A percentile compares a stretch with the other conserved stretches of the same genome.
phyloP scores from a whole-genome alignment of 2,888 invertebrate species.

The Ophonus ardosiacus region DNA sequence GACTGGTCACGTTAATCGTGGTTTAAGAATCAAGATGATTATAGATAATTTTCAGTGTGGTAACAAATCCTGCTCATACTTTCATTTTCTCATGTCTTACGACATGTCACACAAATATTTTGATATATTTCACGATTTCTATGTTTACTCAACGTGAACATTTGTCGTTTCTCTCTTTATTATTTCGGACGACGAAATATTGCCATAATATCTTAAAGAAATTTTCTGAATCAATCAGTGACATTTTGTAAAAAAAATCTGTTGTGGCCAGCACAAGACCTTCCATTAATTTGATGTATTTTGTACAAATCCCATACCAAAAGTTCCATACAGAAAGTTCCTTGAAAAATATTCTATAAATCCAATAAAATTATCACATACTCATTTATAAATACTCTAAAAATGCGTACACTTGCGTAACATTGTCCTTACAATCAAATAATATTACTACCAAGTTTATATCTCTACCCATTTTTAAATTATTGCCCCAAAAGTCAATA shows the following conservation, averaged over 20 bases:
- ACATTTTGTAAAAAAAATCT: not conserved
- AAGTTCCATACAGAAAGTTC: too few relatives aligned
- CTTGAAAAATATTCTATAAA: too few relatives aligned
- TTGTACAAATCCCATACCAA: too few relatives aligned
- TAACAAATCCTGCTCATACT: conserved; percentile 63
- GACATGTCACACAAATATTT: conserved; percentile 58
- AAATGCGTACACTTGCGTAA: too few relatives aligned
- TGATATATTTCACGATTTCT: conserved; percentile 52
- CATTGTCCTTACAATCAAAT: too few relatives aligned
- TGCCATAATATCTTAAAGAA: not conserved
- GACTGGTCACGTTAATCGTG: conserved; percentile 64
- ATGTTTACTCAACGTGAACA: conserved; percentile 40
- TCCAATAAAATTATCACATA: too few relatives aligned
- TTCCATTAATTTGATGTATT: too few relatives aligned
- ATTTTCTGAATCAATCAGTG: not conserved
- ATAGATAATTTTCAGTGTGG: conserved; percentile 61
- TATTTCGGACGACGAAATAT: conserved; percentile 23
- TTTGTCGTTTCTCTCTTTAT: not conserved
- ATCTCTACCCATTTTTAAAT: too few relatives aligned
- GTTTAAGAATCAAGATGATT: conserved; percentile 63
- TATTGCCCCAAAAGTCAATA: too few relatives aligned
- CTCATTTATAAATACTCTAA: too few relatives aligned
- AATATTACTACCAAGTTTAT: too few relatives aligned
- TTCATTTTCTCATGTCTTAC: conserved; percentile 62
- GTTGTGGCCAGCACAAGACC: too few relatives aligned